These are phyloP conservation scores for Terrapene triunguis DNA, from an alignment of 2,113 vertebrate species.

Conservation along the genomic window DNA sequence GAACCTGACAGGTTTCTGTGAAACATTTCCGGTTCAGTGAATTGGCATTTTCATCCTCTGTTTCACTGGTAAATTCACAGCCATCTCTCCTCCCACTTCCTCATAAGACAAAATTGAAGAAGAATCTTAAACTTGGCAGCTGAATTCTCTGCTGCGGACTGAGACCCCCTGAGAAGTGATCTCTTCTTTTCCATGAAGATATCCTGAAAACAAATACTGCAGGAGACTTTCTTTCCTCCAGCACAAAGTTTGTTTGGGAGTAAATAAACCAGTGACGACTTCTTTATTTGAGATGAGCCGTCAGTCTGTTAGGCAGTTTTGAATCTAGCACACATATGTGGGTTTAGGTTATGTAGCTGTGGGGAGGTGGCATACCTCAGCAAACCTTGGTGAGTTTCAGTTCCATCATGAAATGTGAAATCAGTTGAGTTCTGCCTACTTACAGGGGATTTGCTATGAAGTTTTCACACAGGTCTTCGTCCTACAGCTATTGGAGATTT, in stretches of 20 bases:
- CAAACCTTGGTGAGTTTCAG: not conserved
- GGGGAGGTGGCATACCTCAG: not conserved
- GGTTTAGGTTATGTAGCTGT: not conserved
- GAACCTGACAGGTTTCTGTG: not conserved
- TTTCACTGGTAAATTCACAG: not conserved
- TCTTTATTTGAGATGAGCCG: not conserved
- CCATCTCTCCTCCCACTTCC: not conserved
- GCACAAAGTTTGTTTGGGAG: not conserved
- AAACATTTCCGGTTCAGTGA: not conserved
- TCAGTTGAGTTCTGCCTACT: not conserved
- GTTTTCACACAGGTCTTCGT: not conserved
- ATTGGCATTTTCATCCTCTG: not conserved
- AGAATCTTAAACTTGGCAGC: not conserved
- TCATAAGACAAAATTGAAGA: not conserved
- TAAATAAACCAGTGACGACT: not conserved
- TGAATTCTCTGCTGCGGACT: not conserved
- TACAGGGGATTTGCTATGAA: not conserved
- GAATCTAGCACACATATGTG: not conserved
- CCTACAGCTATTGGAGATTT: not conserved
- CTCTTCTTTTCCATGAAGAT: not conserved
- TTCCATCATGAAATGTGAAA: not conserved
- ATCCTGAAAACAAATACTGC: not conserved
- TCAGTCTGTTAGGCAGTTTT: not conserved
- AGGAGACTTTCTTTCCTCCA: not conserved
- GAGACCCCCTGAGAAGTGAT: not conserved